Evolutionary conservation across 2,888 invertebrate genomes (phyloP), one percentile per base, ranked within the genome.

Genomic region (Chaetogeoica ovagalla): DNA sequence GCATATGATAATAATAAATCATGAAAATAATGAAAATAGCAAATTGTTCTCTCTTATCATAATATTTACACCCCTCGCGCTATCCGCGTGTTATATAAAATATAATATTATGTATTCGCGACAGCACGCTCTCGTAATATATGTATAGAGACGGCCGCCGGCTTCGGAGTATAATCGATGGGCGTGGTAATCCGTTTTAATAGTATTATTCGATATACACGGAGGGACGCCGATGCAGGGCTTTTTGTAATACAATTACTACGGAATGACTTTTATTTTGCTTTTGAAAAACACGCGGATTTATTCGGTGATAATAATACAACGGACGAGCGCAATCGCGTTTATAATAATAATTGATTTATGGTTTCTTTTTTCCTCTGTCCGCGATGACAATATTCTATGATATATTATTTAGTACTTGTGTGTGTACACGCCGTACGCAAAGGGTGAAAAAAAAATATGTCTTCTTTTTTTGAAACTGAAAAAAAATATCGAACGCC

Each of bases 111-210:
- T 21, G 55, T 60, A 76, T 68, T 48, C n/a, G 48, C 60, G 30
- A 68, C 55, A 55, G 43, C 52, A 13, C 9, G 48, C 13, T 13
- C 48, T 11, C n/a, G n/a, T n/a, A n/a, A n/a, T n/a, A n/a, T n/a
- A n/a, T 13, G 55, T 23, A 30, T 30, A 30, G 30, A 30, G 30
- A 30, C 30, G 19, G 69, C 76, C 69, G 69, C 60, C 30, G 30
- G 30, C 30, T 2, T 1, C 43, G 23, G 15, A 8, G 70, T 62
- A 69, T 77, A 77, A 77, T 77, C 70, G 77, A 69, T 77, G 70
- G 77, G 77, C 77, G 77, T 77, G 77, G 77, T 77, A 77, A 77
- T 77, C 77, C 77, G 62, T 77, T 77, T 77, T 69, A 77, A 77
- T 77, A 70, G 70, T 37, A 70, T 74, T 19, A 57, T 63, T 63